Percentiles rank a stretch among this genome's conserved stretches.
Evolutionary conservation across 2,113 vertebrate genomes (phyloP).

Genomic region (Tenebrosternarchus preto): DNA sequence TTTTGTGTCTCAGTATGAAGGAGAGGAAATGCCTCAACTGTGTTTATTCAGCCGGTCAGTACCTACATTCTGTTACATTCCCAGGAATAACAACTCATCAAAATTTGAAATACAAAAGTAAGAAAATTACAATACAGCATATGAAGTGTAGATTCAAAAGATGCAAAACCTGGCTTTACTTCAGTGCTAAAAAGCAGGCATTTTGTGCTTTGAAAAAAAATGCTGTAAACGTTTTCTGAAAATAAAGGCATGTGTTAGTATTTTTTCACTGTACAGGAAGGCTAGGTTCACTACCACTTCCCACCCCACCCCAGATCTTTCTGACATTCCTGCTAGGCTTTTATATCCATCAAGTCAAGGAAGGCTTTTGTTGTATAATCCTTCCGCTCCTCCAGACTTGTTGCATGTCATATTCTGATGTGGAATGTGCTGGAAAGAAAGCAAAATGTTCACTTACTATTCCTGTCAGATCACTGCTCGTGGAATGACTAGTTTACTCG

Average conservation of each 20-base stretch:
- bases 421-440: conserved; percentile 75
- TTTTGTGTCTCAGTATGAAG: neutral
- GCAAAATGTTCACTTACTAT: neutral
- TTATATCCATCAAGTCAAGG: neutral
- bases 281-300: neutral
- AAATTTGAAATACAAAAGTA: neutral
- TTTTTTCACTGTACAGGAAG: neutral
- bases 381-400: too few species aligned
- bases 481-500: too few species aligned
- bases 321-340: neutral
- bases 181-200: neutral
- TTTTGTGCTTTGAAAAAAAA: neutral
- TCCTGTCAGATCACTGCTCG: neutral
- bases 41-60: neutral
- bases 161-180: conserved; percentile 7
- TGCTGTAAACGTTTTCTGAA: neutral
- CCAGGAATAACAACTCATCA: neutral
- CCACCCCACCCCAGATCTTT: neutral
- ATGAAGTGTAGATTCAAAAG: neutral
- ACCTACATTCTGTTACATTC: neutral
- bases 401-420: conserved; percentile 71
- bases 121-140: neutral
- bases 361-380: neutral
- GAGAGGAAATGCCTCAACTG: neutral
- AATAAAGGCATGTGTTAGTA: neutral